Evolutionary conservation across 2,888 invertebrate species (phyloP), one percentile per base, ranked within the genome.

Genomic region (Mellilla xanthometata): DNA sequence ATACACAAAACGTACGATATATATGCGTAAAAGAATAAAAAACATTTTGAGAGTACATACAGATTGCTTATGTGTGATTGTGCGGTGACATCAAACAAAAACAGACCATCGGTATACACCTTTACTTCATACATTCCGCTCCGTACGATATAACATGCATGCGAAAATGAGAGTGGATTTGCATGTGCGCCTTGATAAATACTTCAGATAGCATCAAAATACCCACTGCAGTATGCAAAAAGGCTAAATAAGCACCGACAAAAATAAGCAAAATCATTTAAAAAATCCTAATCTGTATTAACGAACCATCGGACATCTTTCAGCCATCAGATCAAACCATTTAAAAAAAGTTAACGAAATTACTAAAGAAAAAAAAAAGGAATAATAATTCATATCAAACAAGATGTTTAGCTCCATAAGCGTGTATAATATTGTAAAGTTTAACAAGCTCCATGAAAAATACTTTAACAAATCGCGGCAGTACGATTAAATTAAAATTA

Each of bases 401-500:
- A 19, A 19, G 15, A 19, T 19, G 3, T 35, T 27, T 35, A 15
- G 26, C 35, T 19, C 27, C 19, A 33, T 22, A 19, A 38, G 36
- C 28, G 23, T 36, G 32, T 34, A 26, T 36, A 33, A 19, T 33
- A 34, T 23, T 36, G 33, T 34, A 10, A 36, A 30, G 12, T 39
- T 39, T 30, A 39, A 40, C 32, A 27, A 11, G 11, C 12, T 31
- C 30, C 8, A 36, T 46, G 40, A 48, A 42, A 34, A 38, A 48
- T 33, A 33, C 10, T 12, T 42, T 42, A 38, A 48, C 47, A 48
- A 42, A 48, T 42, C 47, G 47, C 32, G 33, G 47, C 41, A 38
- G 47, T 41, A 33, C 32, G 38, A 48, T 48, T 42, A 48, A 48
- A 48, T 48, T 48, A 48, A 48, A 48, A 48, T 42, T 41, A 42